Base-by-base conservation (phyloP, 2,888 invertebrate species). In the Eutolmus rufibarbis region DNA sequence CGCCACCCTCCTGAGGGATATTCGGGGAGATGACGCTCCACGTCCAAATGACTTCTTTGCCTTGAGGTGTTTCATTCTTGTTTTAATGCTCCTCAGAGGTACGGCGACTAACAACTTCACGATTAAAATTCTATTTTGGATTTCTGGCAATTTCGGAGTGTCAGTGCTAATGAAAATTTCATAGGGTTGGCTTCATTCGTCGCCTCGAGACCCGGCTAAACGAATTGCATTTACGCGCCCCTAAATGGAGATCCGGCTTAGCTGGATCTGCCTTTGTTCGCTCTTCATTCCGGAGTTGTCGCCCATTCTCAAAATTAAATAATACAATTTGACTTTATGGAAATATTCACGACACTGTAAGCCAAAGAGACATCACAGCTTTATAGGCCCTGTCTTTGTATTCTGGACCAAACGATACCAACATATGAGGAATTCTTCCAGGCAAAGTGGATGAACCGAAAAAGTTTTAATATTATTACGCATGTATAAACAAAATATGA, bases 61-160 rank as follows among this genome's bases (percentile, higher is more conserved):
- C 87, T 85, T 79, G 74, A 87, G 88, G 88, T 86, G 85, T 88
- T 87, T 87, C 85, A 77, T 82, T 86, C 86, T 85, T 87, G 87
- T 86, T 86, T 86, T 86, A 77, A 78, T 86, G 77, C 78, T 77
- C 34, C 78, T 86, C 86, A 86, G 78, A 78, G 78, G 86, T 86
- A 78, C 78, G 66, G 79, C 74, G 85, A 23, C 66, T 86, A 77
- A 79, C 66, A 79, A 28, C 66, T 66, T 40, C 82, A 87, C 88
- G 88, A 88, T 88, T 88, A 88, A 88, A 86, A 88, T 88, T 88
- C 88, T 87, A 88, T 88, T 88, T 88, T 51, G 86, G 76, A 86
- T 84, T 88, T 88, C 87, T 84, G 86, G 88, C 87, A 88, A 88
- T 88, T 88, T 88, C 85, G 81, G 51, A 79, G 86, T 88, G 77